Evolutionary conservation across 2,888 invertebrate genomes (phyloP), one percentile per base, ranked within the genome.

Genomic region (Chironomus riparius): DNA sequence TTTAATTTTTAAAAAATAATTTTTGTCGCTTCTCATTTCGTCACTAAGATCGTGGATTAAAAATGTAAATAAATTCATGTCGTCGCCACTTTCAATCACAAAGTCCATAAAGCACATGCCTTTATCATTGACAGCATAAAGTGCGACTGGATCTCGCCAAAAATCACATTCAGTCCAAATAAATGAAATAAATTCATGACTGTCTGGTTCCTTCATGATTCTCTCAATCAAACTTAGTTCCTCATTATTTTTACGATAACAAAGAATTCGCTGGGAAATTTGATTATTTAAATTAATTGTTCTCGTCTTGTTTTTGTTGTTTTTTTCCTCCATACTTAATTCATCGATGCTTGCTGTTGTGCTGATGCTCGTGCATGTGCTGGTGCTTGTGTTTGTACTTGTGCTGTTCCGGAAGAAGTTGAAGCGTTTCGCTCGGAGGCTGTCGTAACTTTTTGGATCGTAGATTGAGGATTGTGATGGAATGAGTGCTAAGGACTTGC

Each of bases 1-100:
- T 28, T 75, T 75, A n/a, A 68, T 7, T 68, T 68, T 75, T 24
- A 75, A 13, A 21, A 75, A 75, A 28, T 75, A 75, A 50, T 75
- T 68, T 48, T 75, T 68, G 21, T 75, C 68, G 6, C 21, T 24
- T 13, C n/a, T 47, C 2, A n/a, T 47, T 13, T 28, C 28, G 10
- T 18, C 24, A n/a, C 50, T 13, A 2, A 75, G 15, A 18, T 75
- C 68, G 48, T 75, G 28, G 7, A 75, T 68, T 47, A 75, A 21
- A 12, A 75, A 75, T 5, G 21, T 47, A 15, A 75, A 68, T n/a
- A 75, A 28, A 22, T 73, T 73, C 18, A 38, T 13, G 13, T 62
- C 61, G 47, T 62, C 62, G 3, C 15, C 22, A 12, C 50, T 50
- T n/a, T 73, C 73, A 22, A 73, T 47, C 12, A 73, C 22, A 62